A percentile compares a stretch with the other conserved stretches of the same genome.
Evolutionary conservation across 1,140 invertebrate species (phyloP).

Genomic region (Branchinecta lindahli): DNA sequence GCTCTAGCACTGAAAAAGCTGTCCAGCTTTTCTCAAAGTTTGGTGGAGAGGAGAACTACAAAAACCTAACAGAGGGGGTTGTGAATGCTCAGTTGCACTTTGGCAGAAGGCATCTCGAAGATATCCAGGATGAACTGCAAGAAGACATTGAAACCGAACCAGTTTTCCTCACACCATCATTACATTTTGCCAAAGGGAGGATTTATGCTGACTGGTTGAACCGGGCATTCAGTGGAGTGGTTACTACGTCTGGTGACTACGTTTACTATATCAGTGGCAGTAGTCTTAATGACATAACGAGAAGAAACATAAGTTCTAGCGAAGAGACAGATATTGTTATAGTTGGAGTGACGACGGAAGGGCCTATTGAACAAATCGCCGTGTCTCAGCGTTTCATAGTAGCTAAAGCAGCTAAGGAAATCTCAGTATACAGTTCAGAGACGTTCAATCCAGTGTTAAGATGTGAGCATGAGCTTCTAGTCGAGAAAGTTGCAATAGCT

Average conservation of each 20-base stretch:
- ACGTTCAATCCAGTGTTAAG: background rate
- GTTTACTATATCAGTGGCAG: background rate
- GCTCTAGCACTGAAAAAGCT: too few relatives aligned
- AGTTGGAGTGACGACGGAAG: background rate
- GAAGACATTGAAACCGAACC: background rate
- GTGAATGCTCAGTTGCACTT: too few relatives aligned
- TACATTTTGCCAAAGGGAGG: background rate
- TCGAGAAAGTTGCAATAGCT: background rate
- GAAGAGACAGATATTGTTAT: background rate
- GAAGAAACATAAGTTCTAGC: background rate
- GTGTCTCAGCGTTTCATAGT: background rate
- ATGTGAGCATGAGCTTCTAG: background rate
- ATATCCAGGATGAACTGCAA: too few relatives aligned
- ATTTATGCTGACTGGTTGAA: conserved; percentile 2
- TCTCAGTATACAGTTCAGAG: background rate
- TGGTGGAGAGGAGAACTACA: too few relatives aligned
- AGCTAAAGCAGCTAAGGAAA: background rate
- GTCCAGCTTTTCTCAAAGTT: too few relatives aligned
- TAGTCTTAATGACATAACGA: background rate
- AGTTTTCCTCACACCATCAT: background rate
- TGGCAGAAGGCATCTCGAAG: too few relatives aligned
- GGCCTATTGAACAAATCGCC: background rate
- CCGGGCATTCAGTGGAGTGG: background rate
- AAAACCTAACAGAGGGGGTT: too few relatives aligned
- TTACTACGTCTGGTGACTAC: background rate